These are phyloP conservation scores for Lipotes vexillifer DNA, from an alignment of 2,113 vertebrate species.

Conservation along the genomic window DNA sequence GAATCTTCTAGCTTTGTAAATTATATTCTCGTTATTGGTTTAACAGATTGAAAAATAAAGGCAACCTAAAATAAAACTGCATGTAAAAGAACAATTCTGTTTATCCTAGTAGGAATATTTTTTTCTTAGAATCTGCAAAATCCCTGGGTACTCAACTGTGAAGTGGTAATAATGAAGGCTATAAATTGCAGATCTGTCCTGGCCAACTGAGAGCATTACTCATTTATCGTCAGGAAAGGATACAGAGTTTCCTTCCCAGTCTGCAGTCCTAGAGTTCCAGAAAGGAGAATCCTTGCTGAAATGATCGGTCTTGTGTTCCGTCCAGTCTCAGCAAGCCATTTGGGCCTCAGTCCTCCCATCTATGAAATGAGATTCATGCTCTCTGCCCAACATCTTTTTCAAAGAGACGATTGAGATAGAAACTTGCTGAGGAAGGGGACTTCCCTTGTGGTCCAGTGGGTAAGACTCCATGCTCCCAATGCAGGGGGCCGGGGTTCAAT, in stretches of 20 bases:
- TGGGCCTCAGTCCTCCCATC: neutral
- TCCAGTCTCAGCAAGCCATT: neutral
- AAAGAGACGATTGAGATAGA: neutral
- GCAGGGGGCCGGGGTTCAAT: too few relatives aligned
- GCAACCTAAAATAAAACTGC: neutral
- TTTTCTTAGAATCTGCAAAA: neutral
- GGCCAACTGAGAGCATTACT: fast-evolving
- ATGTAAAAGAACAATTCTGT: neutral
- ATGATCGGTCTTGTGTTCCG: neutral
- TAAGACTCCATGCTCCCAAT: too few relatives aligned
- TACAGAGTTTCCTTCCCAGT: neutral
- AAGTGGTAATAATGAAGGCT: neutral
- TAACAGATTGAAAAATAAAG: neutral
- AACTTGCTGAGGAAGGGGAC: neutral
- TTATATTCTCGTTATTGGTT: neutral
- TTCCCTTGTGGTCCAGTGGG: too few relatives aligned
- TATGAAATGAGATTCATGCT: neutral
- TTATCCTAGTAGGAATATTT: neutral
- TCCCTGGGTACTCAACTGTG: neutral
- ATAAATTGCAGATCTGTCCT: neutral
- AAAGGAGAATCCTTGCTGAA: neutral
- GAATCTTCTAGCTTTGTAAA: neutral
- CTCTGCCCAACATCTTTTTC: neutral
- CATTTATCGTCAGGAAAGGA: neutral
- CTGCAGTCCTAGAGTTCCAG: neutral